Evolutionary conservation across 2,888 invertebrate species (phyloP).

Genomic region (Tuta absoluta): DNA sequence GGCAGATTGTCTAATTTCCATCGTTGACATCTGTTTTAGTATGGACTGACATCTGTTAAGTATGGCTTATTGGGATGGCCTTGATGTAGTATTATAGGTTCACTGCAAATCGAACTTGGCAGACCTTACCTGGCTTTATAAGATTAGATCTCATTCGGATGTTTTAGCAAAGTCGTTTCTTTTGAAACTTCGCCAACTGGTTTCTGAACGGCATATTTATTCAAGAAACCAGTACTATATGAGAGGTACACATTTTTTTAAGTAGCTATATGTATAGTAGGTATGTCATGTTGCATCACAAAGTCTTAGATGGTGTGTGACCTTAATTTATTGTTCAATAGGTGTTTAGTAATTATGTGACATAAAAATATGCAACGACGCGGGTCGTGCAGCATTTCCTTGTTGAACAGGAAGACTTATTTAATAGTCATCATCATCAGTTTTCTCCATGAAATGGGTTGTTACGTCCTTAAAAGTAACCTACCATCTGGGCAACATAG

Average conservation of each 20-base stretch:
- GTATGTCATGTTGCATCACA: conserved; percentile 16
- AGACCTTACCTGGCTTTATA: not conserved
- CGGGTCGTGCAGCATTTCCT: too few species aligned
- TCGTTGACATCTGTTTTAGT: too few species aligned
- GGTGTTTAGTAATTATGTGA: too few species aligned
- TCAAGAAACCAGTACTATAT: conserved; percentile 16
- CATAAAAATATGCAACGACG: too few species aligned
- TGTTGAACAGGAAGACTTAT: too few species aligned
- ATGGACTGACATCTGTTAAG: too few species aligned
- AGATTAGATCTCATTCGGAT: conserved; percentile 12
- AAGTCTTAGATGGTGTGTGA: not conserved
- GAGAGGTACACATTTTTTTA: conserved; percentile 5
- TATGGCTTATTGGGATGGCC: not conserved
- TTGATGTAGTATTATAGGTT: too few species aligned
- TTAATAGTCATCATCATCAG: too few species aligned
- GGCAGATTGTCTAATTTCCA: too few species aligned
- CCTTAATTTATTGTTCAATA: not conserved
- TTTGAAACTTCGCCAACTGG: conserved; percentile 13
- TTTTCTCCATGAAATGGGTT: not conserved
- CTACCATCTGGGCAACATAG: too few species aligned
- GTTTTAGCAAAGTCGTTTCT: conserved; percentile 2
- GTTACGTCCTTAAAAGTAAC: not conserved
- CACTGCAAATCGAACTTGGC: not conserved
- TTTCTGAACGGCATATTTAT: conserved; percentile 18
- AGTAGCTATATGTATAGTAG: not conserved